These are phyloP conservation scores for Drosophila suboccidentalis DNA, from an alignment of 2,888 invertebrate species.

Conservation along the genomic window DNA sequence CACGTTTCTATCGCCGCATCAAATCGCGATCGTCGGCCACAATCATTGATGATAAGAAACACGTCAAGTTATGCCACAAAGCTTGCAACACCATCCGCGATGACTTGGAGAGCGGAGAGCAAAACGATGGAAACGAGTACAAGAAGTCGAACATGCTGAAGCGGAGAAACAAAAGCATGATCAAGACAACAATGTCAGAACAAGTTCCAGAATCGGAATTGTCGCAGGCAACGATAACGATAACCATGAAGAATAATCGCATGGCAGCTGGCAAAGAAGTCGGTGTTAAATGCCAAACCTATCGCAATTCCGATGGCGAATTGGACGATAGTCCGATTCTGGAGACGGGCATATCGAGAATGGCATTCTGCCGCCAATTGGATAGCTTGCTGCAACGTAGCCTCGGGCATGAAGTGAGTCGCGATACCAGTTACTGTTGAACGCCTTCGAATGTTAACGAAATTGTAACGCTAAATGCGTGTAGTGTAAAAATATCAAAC, in stretches of 20 bases:
- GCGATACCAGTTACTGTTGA: constrained; percentile 1
- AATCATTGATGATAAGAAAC: not conserved
- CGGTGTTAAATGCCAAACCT: not conserved
- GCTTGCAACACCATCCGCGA: constrained; percentile 6
- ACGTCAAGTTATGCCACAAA: constrained; percentile 7
- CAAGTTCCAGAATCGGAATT: not conserved
- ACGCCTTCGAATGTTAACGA: not conserved
- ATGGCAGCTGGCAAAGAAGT: constrained; percentile 23
- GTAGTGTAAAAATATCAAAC: constrained; percentile 6
- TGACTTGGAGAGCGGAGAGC: not conserved
- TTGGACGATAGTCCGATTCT: constrained; percentile 31
- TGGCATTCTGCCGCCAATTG: constrained; percentile 41
- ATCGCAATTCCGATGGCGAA: not conserved
- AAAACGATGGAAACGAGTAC: not conserved
- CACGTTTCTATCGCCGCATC: constrained; percentile 25
- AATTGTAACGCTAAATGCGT: constrained; percentile 14
- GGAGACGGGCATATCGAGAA: constrained; percentile 36
- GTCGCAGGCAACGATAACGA: not conserved
- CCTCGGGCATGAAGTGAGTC: constrained; percentile 16
- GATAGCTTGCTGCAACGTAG: constrained; percentile 34
- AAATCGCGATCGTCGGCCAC: not conserved
- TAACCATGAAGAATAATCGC: constrained; percentile 6
- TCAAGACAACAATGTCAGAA: constrained; percentile 4
- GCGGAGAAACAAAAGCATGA: not conserved
- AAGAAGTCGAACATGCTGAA: not conserved